Conservation (phyloP, 1,140 invertebrate species). For the Zeugodacus cucurbitae region DNA sequence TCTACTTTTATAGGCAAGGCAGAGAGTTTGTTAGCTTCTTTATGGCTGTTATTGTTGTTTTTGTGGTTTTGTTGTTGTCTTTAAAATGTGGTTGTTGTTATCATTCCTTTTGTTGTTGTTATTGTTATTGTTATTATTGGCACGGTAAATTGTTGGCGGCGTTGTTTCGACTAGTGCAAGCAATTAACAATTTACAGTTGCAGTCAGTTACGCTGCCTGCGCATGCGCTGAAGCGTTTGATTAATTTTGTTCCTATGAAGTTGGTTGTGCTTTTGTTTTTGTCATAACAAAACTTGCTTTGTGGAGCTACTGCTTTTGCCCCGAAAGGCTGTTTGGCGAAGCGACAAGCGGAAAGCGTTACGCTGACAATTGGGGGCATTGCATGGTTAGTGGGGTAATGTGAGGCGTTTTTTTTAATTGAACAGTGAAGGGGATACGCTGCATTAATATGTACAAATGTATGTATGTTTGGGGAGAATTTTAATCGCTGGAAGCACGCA, state of each 20-base stretch:
- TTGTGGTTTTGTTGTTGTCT: not conserved
- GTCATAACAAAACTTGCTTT: not conserved
- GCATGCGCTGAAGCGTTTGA: conserved; percentile 38
- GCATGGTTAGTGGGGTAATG: not conserved
- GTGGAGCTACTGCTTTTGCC: not conserved
- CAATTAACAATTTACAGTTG: conserved; percentile 36
- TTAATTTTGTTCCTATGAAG: conserved; percentile 5
- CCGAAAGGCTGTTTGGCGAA: not conserved
- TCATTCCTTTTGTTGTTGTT: not conserved
- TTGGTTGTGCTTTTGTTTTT: not conserved
- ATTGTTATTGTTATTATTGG: not conserved
- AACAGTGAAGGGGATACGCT: not conserved
- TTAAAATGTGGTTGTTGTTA: not conserved
- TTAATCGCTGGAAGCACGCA: not conserved
- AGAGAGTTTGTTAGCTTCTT: not conserved
- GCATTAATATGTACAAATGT: not conserved
- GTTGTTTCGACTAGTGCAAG: conserved; percentile 13
- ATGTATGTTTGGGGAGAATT: not conserved
- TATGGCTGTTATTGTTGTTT: not conserved
- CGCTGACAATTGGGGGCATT: not conserved
- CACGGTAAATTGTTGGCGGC: not conserved
- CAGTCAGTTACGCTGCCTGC: conserved; percentile 27
- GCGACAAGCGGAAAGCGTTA: not conserved
- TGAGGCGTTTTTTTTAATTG: conserved; percentile 4
- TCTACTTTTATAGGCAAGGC: not conserved